These are phyloP conservation scores for Lateolabrax maculatus DNA, from an alignment of 2,797 vertebrate genomes.

Conservation along the genomic window DNA sequence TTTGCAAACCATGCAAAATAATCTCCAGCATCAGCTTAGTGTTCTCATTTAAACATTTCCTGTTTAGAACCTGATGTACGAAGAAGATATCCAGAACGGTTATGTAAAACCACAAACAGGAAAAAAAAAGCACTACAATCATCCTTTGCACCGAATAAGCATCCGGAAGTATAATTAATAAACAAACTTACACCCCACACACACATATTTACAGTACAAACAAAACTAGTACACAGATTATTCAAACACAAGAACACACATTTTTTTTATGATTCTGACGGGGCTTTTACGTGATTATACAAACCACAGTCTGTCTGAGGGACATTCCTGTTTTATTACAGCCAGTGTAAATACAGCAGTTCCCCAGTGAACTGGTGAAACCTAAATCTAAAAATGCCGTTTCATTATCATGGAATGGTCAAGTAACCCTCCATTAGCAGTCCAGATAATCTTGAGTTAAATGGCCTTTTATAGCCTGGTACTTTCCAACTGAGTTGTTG, in stretches of 20 bases:
- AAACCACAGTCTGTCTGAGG: not conserved
- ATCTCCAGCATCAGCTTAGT: not conserved
- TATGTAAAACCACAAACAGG: not conserved
- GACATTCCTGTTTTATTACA: conserved; percentile 8
- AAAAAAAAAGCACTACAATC: not conserved
- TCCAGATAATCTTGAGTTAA: not conserved
- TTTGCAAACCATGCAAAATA: conserved; percentile 15
- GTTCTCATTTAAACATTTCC: not conserved
- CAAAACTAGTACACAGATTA: conserved; percentile 6
- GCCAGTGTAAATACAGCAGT: not conserved
- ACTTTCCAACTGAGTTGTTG: conserved; percentile 72
- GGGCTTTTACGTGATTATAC: not conserved
- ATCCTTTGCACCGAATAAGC: not conserved
- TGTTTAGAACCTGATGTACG: too few species aligned
- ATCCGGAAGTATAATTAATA: not conserved
- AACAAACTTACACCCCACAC: not conserved
- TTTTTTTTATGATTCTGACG: not conserved
- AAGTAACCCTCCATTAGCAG: not conserved
- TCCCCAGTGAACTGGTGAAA: not conserved
- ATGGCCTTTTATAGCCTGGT: conserved; percentile 46
- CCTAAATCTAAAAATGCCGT: not conserved
- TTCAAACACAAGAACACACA: not conserved
- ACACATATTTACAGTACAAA: conserved; percentile 27
- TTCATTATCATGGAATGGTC: conserved; percentile 1
- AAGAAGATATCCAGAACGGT: accelerated